These are phyloP conservation scores for Mallotus villosus DNA, from an alignment of 2,797 vertebrate species.

Conservation along the genomic window DNA sequence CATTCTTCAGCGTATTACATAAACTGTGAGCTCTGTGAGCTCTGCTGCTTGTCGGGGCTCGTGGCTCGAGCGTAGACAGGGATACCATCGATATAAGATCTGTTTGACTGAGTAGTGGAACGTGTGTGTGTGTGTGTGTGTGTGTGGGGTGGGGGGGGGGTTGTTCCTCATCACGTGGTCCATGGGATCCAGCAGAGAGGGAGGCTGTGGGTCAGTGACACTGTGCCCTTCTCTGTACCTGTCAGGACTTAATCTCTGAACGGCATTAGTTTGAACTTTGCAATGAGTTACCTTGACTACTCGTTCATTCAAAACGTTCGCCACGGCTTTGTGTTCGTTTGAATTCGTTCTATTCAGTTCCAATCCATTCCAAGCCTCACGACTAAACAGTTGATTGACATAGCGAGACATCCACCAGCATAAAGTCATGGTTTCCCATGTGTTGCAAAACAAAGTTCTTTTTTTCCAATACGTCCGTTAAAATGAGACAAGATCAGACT, in stretches of 20 bases:
- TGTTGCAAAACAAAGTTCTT: neutral
- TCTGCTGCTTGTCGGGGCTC: constrained; percentile 50
- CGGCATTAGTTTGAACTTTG: constrained; percentile 3
- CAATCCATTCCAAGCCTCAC: no score
- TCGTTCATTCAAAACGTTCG: neutral
- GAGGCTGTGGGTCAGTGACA: constrained; percentile 54
- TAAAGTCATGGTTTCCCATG: neutral
- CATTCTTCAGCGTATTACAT: constrained; percentile 59
- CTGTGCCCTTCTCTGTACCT: constrained; percentile 53
- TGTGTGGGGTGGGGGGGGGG: constrained; percentile 1
- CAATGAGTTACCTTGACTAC: neutral
- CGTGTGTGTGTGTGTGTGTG: neutral
- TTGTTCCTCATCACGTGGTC: constrained; percentile 68
- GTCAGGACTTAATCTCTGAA: constrained; percentile 54
- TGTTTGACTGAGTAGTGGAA: constrained; percentile 7
- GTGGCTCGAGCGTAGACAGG: constrained; percentile 52
- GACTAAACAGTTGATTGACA: neutral
- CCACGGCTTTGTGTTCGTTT: neutral
- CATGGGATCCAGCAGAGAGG: constrained; percentile 58
- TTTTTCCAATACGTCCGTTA: no score
- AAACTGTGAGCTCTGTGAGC: constrained; percentile 53
- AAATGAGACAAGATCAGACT: neutral
- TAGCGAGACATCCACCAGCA: neutral
- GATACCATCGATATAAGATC: constrained; percentile 37
- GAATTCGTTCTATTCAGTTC: neutral